Base-by-base conservation (phyloP, 2,888 invertebrate genomes). In the Perizoma affinitatum region DNA sequence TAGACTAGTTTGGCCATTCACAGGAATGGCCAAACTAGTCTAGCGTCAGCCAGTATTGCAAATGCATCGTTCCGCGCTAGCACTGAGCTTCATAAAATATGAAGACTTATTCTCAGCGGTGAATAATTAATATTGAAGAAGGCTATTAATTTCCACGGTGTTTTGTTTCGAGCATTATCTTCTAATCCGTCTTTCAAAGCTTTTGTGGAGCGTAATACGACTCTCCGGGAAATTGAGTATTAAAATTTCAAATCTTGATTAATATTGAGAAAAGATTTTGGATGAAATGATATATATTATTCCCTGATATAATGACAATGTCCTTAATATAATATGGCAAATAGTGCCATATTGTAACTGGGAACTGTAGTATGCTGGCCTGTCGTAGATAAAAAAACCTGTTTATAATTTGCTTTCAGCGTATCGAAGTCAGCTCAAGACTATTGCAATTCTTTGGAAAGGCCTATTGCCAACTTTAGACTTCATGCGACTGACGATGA, bases 61-160 rank as follows among this genome's bases (percentile, higher is more conserved):
- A 36, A 42, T 5, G 38, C 43, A 9, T 44, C 34, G 5, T 46
- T 38, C 6, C 38, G 43, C 38, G 38, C 36, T n/a, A 45, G 11
- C 40, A 43, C n/a, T 34, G 35, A 42, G 52, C 53, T 56, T 55
- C 48, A 52, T 54, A 48, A 51, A 60, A 54, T 46, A 35, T 51
- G 51, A 58, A 58, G 54, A 51, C 62, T 40, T 38, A 49, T 38
- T 75, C 79, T 81, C 79, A 75, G 74, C 76, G 76, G 82, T 75
- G 79, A 83, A 87, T 22, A 2, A 22, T 88, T 88, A 86, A 86
- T 88, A 87, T 87, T 88, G 84, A 87, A 87, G 80, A 79, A 76
- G 80, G 83, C 86, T 84, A 76, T 77, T 76, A 82, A 76, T 82
- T 80, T 78, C 70, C 62, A 69, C 66, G 67, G 78, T 77, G 78